These are phyloP conservation scores for Brenthis ino DNA, from an alignment of 2,888 invertebrate genomes.

Conservation along the genomic window DNA sequence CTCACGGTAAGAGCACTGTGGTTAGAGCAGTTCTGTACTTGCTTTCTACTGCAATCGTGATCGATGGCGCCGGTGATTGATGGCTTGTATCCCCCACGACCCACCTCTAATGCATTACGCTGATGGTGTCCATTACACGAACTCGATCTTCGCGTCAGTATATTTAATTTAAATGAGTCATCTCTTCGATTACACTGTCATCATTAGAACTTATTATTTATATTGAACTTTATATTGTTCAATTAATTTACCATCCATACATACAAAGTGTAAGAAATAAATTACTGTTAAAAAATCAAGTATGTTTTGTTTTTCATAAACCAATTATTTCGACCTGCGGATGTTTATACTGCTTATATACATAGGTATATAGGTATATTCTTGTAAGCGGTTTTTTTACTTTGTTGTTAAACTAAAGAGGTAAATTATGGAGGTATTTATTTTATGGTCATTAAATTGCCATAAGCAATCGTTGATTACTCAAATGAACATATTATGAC, in stretches of 20 bases:
- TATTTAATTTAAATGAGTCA: constrained; percentile 3
- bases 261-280: too few relatives aligned
- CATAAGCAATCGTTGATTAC: too few relatives aligned
- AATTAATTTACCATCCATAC: too few relatives aligned
- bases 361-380: too few relatives aligned
- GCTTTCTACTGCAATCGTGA: constrained; percentile 10
- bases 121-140: constrained; percentile 8
- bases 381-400: too few relatives aligned
- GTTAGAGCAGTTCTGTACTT: not conserved
- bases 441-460: too few relatives aligned
- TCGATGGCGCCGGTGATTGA: constrained; percentile 21
- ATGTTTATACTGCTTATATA: too few relatives aligned
- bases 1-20: not conserved
- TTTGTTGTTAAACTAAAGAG: too few relatives aligned
- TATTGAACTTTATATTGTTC: not conserved
- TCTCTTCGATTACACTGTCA: not conserved
- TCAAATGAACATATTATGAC: not conserved
- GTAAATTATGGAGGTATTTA: too few relatives aligned
- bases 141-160: constrained; percentile 3
- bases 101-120: not conserved
- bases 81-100: constrained; percentile 1
- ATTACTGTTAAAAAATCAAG: too few relatives aligned
- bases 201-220: not conserved
- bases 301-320: too few relatives aligned
- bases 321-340: too few relatives aligned